Evolutionary conservation across 2,113 vertebrate genomes (phyloP).

Genomic region (Recurvirostra avosetta): DNA sequence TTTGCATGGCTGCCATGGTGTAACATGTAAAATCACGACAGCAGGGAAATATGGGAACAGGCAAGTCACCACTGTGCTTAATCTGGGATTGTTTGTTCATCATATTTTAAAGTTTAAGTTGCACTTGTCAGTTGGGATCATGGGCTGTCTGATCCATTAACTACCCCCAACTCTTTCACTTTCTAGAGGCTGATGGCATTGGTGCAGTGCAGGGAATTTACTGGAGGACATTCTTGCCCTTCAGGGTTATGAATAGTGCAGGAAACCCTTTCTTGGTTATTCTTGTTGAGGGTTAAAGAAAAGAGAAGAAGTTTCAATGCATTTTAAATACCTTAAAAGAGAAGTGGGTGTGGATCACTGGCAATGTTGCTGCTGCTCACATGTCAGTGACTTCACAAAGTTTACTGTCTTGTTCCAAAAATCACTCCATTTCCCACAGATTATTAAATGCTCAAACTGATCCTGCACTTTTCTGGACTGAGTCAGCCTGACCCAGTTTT

Average conservation of each 20-base stretch:
- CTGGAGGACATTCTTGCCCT: background rate
- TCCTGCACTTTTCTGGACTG: background rate
- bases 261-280: background rate
- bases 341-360: background rate
- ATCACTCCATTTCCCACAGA: background rate
- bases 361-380: background rate
- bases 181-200: background rate
- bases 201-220: background rate
- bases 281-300: background rate
- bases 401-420: background rate
- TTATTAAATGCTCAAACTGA: background rate
- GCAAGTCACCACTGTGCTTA: constrained; percentile 34
- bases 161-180: background rate
- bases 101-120: constrained; percentile 54
- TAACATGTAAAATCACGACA: constrained; percentile 58
- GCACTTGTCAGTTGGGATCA: constrained; percentile 38
- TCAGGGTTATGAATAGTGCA: background rate
- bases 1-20: constrained; percentile 64
- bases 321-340: background rate
- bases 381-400: background rate
- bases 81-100: constrained; percentile 30
- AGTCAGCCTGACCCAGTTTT: background rate
- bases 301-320: background rate
- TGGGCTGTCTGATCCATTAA: constrained; percentile 15
- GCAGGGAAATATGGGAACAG: constrained; percentile 46